Base-by-base conservation (phyloP, 2,797 vertebrate genomes). In the Acridotheres tristis region DNA sequence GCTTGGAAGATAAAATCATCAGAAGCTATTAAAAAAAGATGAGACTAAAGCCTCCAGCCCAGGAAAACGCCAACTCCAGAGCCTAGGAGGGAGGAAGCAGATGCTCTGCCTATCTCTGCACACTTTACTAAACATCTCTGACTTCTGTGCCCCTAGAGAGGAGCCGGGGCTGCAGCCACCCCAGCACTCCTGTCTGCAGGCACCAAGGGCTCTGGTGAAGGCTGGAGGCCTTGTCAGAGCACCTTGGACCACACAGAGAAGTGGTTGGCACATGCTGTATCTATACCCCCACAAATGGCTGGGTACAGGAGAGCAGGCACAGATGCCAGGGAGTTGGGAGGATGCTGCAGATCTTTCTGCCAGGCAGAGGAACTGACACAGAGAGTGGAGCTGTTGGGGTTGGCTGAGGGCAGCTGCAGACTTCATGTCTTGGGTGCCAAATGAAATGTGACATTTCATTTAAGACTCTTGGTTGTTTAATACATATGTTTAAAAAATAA, bases 381-480 rank as follows among this genome's bases (percentile, higher is more conserved):
- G 59, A 25, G 55, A 50, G 36, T 1, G 1, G 62, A 92, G 63
- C 78, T 74, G 59, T 15, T 66, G 29, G 75, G 74, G 89, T 36
- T 77, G 83, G 91, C 89, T 78, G 54, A 82, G 78, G 87, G 93
- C 78, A 50, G 74, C 67, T 73, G 67, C 87, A 80, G 82, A 8
- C 78, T 85, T 90, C 93, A 93, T 2, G 22, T 34, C 77, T 51
- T 32, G 43, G 57, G 47, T 50, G 40, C 55, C 79, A 95, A 78
- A 94, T 85, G 9, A 74, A 73, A 95, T 73, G 79, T 73, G 69
- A 94, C 42, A 43, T 90, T 88, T 90, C 88, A 81, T 71, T 87
- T 88, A 89, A 90, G 86, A 43, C 68, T 92, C 72, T 36, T 27
- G 27, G 57, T 65, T 76, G 54, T 68, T 94, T 90, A 90, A 94